These are phyloP conservation scores for Apeira syringaria DNA, from an alignment of 2,888 invertebrate species.

Conservation along the genomic window DNA sequence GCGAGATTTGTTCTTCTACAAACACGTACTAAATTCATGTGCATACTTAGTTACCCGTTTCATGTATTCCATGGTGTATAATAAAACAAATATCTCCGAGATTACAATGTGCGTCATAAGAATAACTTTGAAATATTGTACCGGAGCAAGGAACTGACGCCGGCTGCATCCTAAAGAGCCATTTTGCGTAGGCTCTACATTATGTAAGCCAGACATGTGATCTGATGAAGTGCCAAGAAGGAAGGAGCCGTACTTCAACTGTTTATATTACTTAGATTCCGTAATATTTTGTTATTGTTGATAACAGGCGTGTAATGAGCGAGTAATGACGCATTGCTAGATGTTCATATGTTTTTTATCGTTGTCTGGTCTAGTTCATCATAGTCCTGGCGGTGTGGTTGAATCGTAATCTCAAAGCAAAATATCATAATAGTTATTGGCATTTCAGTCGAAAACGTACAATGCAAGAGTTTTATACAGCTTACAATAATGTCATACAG, in stretches of 20 bases:
- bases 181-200: constrained; percentile 46
- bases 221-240: constrained; percentile 54
- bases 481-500: too few species aligned
- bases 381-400: too few species aligned
- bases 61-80: background rate
- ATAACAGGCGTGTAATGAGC: background rate
- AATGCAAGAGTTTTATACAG: too few species aligned
- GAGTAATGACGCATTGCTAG: too few species aligned
- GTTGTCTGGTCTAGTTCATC: too few species aligned
- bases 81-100: constrained; percentile 20
- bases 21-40: too few species aligned
- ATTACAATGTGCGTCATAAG: constrained; percentile 38
- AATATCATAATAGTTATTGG: too few species aligned
- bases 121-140: constrained; percentile 27
- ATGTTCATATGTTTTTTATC: too few species aligned
- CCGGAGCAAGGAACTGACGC: constrained; percentile 46
- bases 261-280: constrained; percentile 38
- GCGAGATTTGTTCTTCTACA: too few species aligned
- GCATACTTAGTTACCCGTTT: too few species aligned
- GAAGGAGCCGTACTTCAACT: constrained; percentile 46
- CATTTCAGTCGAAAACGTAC: too few species aligned
- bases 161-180: constrained; percentile 41
- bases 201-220: constrained; percentile 50
- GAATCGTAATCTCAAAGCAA: too few species aligned
- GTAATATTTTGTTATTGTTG: constrained; percentile 18